phyloP scores from a whole-genome alignment of 2,797 vertebrate genomes.

The Glossophaga mutica region DNA sequence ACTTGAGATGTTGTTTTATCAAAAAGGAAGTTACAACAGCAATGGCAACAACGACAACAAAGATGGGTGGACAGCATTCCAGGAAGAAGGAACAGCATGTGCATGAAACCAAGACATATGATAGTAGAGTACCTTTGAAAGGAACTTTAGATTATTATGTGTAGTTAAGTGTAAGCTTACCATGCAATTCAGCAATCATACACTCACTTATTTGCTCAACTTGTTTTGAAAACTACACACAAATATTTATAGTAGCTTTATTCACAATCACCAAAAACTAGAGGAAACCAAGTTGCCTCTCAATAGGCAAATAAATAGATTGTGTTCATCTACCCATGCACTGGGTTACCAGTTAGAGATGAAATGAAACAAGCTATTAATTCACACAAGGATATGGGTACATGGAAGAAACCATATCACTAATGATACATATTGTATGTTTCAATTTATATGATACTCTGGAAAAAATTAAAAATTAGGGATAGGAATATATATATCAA shows the following conservation, averaged over 20 bases:
- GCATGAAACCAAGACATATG: not conserved
- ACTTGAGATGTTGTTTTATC: not conserved
- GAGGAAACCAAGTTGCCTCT: not conserved
- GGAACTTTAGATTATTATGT: not conserved
- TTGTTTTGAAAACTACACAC: not conserved
- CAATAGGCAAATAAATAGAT: not conserved
- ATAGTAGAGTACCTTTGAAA: not conserved
- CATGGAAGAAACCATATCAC: not conserved
- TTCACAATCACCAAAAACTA: not conserved
- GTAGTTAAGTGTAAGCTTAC: not conserved
- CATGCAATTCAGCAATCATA: not conserved
- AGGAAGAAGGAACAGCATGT: not conserved
- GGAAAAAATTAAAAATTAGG: not conserved
- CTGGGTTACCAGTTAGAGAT: not conserved
- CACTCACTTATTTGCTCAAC: not conserved
- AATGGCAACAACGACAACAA: not conserved
- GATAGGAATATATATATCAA: not conserved
- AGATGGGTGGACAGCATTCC: not conserved
- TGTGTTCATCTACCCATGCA: not conserved
- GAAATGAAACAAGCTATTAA: not conserved
- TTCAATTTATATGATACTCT: not conserved
- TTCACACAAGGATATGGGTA: not conserved
- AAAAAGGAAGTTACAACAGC: not conserved
- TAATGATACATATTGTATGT: not conserved
- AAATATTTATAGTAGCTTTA: not conserved